Evolutionary conservation across 2,888 invertebrate species (phyloP).

Genomic region (Digitonthophagus gazella): DNA sequence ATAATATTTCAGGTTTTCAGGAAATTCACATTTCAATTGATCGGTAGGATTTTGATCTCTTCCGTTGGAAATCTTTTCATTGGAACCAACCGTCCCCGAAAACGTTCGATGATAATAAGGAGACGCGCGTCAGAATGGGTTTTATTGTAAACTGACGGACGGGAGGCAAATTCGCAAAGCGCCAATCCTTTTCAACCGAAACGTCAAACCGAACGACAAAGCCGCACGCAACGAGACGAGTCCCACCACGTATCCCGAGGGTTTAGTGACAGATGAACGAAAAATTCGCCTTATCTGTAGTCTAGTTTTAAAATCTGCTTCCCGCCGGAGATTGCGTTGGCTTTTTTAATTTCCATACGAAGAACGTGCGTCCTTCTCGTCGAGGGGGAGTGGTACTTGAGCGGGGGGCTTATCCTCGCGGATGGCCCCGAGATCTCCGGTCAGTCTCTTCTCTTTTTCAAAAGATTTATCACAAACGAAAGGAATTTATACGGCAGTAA

Average conservation of each 20-base stretch:
- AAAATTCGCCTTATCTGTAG: background rate
- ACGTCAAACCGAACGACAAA: background rate
- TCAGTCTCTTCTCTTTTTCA: background rate
- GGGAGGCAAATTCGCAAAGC: background rate
- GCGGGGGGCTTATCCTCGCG: background rate
- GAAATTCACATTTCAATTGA: too few relatives aligned
- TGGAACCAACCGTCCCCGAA: too few relatives aligned
- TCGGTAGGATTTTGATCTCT: too few relatives aligned
- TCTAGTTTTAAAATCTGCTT: background rate
- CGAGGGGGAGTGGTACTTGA: background rate
- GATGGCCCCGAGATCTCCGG: background rate
- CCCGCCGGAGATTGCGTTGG: background rate
- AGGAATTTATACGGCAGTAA: background rate
- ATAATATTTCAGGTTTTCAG: too few relatives aligned
- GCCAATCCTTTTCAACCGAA: background rate
- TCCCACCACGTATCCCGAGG: background rate
- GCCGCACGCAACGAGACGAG: background rate
- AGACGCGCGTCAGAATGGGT: background rate
- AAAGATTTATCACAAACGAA: background rate
- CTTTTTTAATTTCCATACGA: background rate
- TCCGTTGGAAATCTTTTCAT: too few relatives aligned
- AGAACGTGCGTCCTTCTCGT: background rate
- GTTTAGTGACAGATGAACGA: background rate
- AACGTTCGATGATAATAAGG: background rate
- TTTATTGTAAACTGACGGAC: background rate